Conservation (phyloP, 2,113 vertebrate species). For the Daubentonia madagascariensis region DNA sequence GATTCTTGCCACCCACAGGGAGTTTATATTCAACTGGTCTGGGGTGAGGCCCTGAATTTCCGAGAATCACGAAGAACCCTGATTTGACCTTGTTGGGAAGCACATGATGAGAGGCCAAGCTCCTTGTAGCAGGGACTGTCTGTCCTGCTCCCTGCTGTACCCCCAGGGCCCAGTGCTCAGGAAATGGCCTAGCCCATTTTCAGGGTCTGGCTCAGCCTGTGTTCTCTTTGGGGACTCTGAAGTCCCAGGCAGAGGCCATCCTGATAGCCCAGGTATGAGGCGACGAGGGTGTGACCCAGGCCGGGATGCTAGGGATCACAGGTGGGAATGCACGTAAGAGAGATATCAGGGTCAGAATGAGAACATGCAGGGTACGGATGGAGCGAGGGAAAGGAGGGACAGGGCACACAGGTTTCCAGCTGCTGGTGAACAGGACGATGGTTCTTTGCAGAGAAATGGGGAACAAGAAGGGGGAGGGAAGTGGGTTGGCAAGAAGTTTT, state of each 20-base stretch:
- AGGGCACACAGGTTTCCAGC: background rate
- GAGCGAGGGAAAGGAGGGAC: accelerated
- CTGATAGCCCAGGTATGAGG: background rate
- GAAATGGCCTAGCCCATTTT: background rate
- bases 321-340: background rate
- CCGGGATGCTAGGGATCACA: accelerated
- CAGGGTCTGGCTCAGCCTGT: background rate
- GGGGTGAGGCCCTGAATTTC: background rate
- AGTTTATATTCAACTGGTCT: background rate
- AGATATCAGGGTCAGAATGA: background rate
- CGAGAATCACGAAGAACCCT: background rate
- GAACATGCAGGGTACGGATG: accelerated
- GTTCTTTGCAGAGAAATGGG: background rate
- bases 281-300: background rate
- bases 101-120: too few species aligned
- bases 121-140: background rate
- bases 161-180: background rate
- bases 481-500: background rate
- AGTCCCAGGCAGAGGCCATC: too few species aligned
- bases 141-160: background rate
- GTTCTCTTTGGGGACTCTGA: background rate
- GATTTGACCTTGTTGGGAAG: background rate
- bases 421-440: background rate
- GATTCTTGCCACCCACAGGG: background rate
- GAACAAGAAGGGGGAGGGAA: too few species aligned